Evolutionary conservation across 2,797 vertebrate genomes (phyloP), one percentile per base, ranked within the genome.

Genomic region (Hoplostethus mediterraneus): DNA sequence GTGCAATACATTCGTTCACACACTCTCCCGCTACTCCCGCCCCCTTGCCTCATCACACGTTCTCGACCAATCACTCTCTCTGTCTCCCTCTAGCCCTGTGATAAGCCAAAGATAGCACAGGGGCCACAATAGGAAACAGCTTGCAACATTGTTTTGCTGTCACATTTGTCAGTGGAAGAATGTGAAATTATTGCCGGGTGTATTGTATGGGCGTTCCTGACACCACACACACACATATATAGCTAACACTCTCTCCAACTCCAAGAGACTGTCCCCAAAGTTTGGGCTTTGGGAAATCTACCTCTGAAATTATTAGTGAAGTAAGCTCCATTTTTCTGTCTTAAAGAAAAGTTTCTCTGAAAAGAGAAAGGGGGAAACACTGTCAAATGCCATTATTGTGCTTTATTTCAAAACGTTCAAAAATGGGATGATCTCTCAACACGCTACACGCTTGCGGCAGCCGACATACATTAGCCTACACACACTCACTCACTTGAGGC

Each of bases 131-230:
- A 21, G 55, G 64, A 60, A 72, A 60, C 62, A 28, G 33, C 28
- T 55, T 74, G 45, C 69, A 59, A 5, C 40, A 31, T 53, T 45
- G 65, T 59, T 51, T 62, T 9, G 45, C 62, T 77, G 38, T 79
- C 77, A 67, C 56, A 58, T 69, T 64, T 31, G 77, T 75, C 80
- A 73, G 67, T 58, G 31, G 53, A 14, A 48, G 59, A 1, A 4
- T 51, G 67, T 59, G 52, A 63, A 79, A 53, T 16, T 81, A 58
- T 45, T 63, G 67, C 64, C 40, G 63, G 53, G 13, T 17, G 44
- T 16, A 49, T 14, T 30, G 48, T 53, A 1, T 30, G 6, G 33
- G 31, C 12, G 5, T 51, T 25, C 4, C 9, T n/a, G 10, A 40
- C 9, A 8, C 8, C 28, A 42, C 40, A 60, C 1, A 31, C 13